phyloP scores from a whole-genome alignment of 2,113 vertebrate genomes.

The Agelaius tricolor region DNA sequence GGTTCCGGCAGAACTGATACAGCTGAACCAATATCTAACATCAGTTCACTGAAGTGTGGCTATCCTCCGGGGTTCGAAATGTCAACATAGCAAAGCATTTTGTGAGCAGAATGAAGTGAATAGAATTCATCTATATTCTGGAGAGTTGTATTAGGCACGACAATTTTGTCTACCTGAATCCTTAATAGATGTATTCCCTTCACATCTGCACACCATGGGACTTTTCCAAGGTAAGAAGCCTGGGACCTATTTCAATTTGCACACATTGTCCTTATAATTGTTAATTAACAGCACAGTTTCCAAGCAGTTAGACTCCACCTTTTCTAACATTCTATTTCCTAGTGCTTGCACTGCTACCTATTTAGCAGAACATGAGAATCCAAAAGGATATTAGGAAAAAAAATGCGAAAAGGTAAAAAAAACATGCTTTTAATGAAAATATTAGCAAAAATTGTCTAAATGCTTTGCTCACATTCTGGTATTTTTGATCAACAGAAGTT shows the following conservation, averaged over 20 bases:
- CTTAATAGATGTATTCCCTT: not conserved
- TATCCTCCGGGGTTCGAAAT: not conserved
- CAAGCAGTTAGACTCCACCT: not conserved
- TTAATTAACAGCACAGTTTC: not conserved
- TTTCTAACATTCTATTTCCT: not conserved
- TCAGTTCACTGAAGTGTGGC: constrained; percentile 23
- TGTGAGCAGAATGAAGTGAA: not conserved
- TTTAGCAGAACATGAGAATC: not conserved
- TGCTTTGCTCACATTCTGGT: not conserved
- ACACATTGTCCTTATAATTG: not conserved
- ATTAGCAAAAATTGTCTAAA: not conserved
- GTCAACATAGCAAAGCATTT: constrained; percentile 6
- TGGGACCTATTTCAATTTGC: not conserved
- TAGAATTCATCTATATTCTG: not conserved
- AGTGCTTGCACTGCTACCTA: not conserved
- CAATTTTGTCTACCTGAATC: not conserved
- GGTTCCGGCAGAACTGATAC: constrained; percentile 6
- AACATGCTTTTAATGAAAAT: not conserved
- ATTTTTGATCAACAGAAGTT: not conserved
- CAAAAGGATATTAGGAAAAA: not conserved
- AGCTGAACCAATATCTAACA: constrained; percentile 41
- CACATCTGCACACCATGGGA: not conserved
- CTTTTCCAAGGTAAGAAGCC: not conserved
- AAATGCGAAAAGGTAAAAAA: not conserved
- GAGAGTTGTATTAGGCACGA: not conserved